A percentile compares a stretch with the other conserved stretches of the same genome.
Evolutionary conservation across 2,888 invertebrate species (phyloP).

Genomic region (Dascillus cervinus): DNA sequence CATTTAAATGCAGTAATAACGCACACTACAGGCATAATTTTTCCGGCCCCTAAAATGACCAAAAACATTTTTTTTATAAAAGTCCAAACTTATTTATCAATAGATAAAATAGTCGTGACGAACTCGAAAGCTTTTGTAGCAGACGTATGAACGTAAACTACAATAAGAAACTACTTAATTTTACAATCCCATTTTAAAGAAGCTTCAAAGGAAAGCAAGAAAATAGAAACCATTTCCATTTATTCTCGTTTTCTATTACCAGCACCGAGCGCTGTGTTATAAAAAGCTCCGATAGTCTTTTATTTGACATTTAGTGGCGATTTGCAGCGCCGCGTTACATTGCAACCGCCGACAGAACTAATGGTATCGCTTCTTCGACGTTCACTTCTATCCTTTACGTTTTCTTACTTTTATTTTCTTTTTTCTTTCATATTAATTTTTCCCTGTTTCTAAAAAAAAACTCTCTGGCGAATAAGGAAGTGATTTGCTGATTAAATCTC

Average conservation of each 20-base stretch:
- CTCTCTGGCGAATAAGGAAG: constrained; percentile 6
- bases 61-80: too few relatives aligned
- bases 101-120: too few relatives aligned
- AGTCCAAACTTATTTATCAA: too few relatives aligned
- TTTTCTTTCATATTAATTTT: constrained; percentile 15
- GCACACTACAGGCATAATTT: too few relatives aligned
- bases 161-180: constrained; percentile 21
- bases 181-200: constrained; percentile 22
- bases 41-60: too few relatives aligned
- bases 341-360: constrained; percentile 27
- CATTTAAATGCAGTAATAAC: too few relatives aligned
- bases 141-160: constrained; percentile 10
- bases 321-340: constrained; percentile 29
- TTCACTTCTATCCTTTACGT: constrained; percentile 18
- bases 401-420: constrained; percentile 16
- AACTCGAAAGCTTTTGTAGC: too few relatives aligned
- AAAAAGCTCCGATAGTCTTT: constrained; percentile 36
- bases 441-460: constrained; percentile 10
- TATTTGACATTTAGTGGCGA: constrained; percentile 39
- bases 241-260: constrained; percentile 36
- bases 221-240: constrained; percentile 27
- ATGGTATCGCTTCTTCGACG: constrained; percentile 28
- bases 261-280: constrained; percentile 24
- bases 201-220: constrained; percentile 15
- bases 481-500: constrained; percentile 12